These are phyloP conservation scores for Ptilodon capucinus DNA, from an alignment of 2,888 invertebrate genomes.

Conservation along the genomic window DNA sequence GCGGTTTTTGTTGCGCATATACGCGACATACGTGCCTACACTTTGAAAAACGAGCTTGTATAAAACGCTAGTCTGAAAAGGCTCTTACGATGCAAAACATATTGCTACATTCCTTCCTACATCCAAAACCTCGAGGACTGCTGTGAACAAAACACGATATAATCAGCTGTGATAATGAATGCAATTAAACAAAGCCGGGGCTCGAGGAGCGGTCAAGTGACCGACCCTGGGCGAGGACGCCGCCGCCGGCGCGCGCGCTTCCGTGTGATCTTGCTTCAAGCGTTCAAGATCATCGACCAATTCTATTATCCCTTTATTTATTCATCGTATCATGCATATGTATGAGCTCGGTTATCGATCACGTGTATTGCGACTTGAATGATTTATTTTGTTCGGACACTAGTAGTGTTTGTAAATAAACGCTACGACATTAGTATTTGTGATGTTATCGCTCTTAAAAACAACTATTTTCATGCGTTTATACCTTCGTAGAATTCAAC, in stretches of 20 bases:
- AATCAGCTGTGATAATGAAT: slow-evolving; percentile 26
- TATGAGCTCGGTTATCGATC: slow-evolving; percentile 10
- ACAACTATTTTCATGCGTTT: not conserved
- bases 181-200: slow-evolving; percentile 34
- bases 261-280: slow-evolving; percentile 46
- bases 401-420: slow-evolving; percentile 1
- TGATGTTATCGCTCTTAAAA: not conserved
- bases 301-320: slow-evolving; percentile 43
- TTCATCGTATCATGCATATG: slow-evolving; percentile 18
- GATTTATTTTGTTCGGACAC: slow-evolving; percentile 2
- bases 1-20: too few species aligned
- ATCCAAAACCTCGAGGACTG: slow-evolving; percentile 12
- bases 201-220: slow-evolving; percentile 32
- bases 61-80: too few species aligned
- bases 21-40: too few species aligned
- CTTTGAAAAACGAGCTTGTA: too few species aligned
- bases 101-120: slow-evolving; percentile 1
- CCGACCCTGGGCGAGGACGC: slow-evolving; percentile 49
- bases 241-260: slow-evolving; percentile 35
- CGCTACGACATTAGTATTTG: not conserved
- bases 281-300: slow-evolving; percentile 34
- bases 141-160: slow-evolving; percentile 12
- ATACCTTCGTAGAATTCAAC: too few species aligned
- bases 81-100: not conserved
- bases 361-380: slow-evolving; percentile 6